Base-by-base conservation (phyloP, 2,113 vertebrate species). In the Vulpes ferrilata region DNA sequence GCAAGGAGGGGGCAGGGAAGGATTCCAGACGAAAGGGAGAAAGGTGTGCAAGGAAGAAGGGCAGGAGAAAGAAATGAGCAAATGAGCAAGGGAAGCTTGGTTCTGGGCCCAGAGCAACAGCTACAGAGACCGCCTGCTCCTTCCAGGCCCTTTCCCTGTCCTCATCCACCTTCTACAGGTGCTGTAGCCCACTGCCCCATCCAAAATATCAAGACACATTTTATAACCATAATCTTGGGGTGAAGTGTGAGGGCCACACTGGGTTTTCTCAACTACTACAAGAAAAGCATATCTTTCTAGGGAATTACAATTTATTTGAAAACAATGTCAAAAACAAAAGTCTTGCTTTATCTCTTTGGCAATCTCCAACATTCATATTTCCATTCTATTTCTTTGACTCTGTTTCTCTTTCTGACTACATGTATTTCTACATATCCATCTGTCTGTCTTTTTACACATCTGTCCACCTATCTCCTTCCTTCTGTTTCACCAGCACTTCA, bases 291-390 rank as follows among this genome's bases (percentile, higher is more conserved):
- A 10, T 35, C 81, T 90, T 88, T 88, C 96, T 59, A n/a, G 80
- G 94, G 94, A 90, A 96, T 23, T 57, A 55, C 76, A 71, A 92
- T 60, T 80, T 80, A 85, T 95, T 69, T 90, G 69, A 92, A 97
- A 96, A 97, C 94, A 95, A 79, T 11, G 88, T 97, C 88, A 96
- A 96, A 96, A 96, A 88, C 90, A 90, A n/a, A 95, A 93, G 67
- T 78, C 80, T 92, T n/a, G 60, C 83, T 35, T 80, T 62, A 60
- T 35, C 57, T 96, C 69, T 76, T 88, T 25, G 48, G 81, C 91
- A 65, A 53, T 53, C 79, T 87, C 73, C 84, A 53, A 2, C 51
- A 3, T 64, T 35, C 38, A 5, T 3, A 30, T 25, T 60, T n/a
- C 30, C 19, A 11, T 23, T 79, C 12, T 11, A 7, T 86, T 89